Evolutionary conservation across 2,888 invertebrate genomes (phyloP), one percentile per base, ranked within the genome.

Genomic region (Apotomis turbidana): DNA sequence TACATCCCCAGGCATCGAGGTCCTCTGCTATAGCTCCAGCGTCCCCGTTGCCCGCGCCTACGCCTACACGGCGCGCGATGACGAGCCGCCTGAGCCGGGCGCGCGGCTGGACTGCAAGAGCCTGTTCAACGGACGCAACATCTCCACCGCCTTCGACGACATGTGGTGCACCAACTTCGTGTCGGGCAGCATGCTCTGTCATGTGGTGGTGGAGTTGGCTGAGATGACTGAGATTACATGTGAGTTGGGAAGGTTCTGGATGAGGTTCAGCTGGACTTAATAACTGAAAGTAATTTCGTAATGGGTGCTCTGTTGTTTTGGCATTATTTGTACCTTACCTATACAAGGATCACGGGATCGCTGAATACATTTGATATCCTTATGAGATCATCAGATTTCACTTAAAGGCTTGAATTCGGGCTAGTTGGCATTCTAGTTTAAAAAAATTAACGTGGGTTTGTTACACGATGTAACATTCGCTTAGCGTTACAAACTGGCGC

Each of bases 51-150:
- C 87, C 27, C 85, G 88, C 5, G 90, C 89, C 0, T 90, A 87
- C 75, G 89, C 91, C 0, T 92, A 93, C 78, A 85, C 84, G 0
- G 79, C 85, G 0, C 79, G 76, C 67, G 85, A 86, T 1, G 89
- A 87, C 54, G 86, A 88, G 10, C 78, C 79, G 78, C 12, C 79
- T 80, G 0, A 85, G 6, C 75, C 77, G 15, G 76, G 76, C 74
- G 77, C 75, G 8, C 78, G 86, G 9, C 81, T 89, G 0, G 90
- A 94, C 68, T 91, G 94, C 79, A 84, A 84, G 81, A 94, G 94
- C 75, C 85, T 97, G 51, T 94, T 97, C 79, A 95, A 96, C 83
- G 95, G 95, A 3, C 87, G 90, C n/a, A 96, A 96, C 85, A 90
- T 97, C 58, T 96, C 96, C 0, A 94, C 94, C 0, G 94, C 95